Percentiles rank a stretch among this genome's conserved stretches.
Evolutionary conservation across 2,797 vertebrate genomes (phyloP).

Genomic region (Nannoperca australis): DNA sequence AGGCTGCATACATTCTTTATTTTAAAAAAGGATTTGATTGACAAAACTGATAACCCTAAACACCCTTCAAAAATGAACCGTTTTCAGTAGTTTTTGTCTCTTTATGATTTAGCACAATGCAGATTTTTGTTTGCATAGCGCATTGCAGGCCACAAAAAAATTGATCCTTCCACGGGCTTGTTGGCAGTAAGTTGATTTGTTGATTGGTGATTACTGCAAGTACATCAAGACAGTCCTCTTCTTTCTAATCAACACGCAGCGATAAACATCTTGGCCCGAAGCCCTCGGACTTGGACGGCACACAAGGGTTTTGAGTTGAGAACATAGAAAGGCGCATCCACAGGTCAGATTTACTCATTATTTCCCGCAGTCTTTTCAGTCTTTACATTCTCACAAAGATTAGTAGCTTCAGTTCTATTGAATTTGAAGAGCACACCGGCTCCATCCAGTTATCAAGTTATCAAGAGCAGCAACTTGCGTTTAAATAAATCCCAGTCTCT

Average conservation of each 20-base stretch:
- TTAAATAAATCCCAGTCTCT: slow-evolving; percentile 92
- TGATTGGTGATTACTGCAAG: slow-evolving; percentile 70
- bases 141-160: slow-evolving; percentile 60
- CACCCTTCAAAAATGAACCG: slow-evolving; percentile 78
- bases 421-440: slow-evolving; percentile 87
- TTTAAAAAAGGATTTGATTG: slow-evolving; percentile 62
- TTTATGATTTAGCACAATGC: slow-evolving; percentile 66
- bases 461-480: slow-evolving; percentile 96
- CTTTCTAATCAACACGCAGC: slow-evolving; percentile 58
- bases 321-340: slow-evolving; percentile 32
- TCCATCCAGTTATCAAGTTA: slow-evolving; percentile 93
- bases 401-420: slow-evolving; percentile 85
- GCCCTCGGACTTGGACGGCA: slow-evolving; percentile 57
- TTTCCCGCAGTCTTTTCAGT: slow-evolving; percentile 58
- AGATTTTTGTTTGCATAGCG: slow-evolving; percentile 75
- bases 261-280: slow-evolving; percentile 42
- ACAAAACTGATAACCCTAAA: slow-evolving; percentile 66
- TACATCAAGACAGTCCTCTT: slow-evolving; percentile 51
- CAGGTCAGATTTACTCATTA: slow-evolving; percentile 58
- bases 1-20: slow-evolving; percentile 81
- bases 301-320: slow-evolving; percentile 34
- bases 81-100: slow-evolving; percentile 77
- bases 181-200: slow-evolving; percentile 65
- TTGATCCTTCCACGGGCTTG: slow-evolving; percentile 54
- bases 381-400: slow-evolving; percentile 83